These are phyloP conservation scores for Orgyia antiqua DNA, from an alignment of 2,888 invertebrate species.

Conservation along the genomic window DNA sequence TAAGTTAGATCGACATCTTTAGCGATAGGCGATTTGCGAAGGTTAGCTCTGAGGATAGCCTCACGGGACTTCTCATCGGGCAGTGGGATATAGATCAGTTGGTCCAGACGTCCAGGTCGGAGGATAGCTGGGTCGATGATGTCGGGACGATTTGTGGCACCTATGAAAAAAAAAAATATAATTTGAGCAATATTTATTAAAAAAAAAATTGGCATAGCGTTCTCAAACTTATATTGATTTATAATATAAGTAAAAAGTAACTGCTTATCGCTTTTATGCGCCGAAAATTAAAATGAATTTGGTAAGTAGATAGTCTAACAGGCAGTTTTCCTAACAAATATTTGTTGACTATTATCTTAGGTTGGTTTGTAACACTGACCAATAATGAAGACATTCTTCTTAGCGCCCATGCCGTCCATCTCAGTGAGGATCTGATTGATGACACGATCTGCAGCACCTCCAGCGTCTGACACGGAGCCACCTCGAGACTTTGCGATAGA, in stretches of 20 bases:
- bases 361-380: constrained; percentile 82
- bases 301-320: no score
- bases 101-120: constrained; percentile 98
- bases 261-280: no score
- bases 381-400: constrained; percentile 99
- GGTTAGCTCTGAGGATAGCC: constrained; percentile 95
- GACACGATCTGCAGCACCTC: constrained; percentile 98
- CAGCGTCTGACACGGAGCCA: constrained; percentile 97
- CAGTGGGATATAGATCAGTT: constrained; percentile 99
- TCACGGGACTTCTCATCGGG: constrained; percentile 99
- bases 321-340: no score
- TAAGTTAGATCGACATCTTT: constrained; percentile 95
- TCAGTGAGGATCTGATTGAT: constrained; percentile 99
- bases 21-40: constrained; percentile 97
- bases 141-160: constrained; percentile 81
- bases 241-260: no score
- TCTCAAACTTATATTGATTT: no score
- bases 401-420: constrained; percentile 99
- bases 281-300: no score
- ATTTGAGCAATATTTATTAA: no score
- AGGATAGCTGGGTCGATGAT: constrained; percentile 99
- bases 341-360: no score
- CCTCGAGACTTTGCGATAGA: constrained; percentile 99
- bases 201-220: no score
- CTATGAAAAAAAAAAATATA: constrained; percentile 33